Evolutionary conservation across 2,113 vertebrate species (phyloP).

Genomic region (Rhipidura dahli): DNA sequence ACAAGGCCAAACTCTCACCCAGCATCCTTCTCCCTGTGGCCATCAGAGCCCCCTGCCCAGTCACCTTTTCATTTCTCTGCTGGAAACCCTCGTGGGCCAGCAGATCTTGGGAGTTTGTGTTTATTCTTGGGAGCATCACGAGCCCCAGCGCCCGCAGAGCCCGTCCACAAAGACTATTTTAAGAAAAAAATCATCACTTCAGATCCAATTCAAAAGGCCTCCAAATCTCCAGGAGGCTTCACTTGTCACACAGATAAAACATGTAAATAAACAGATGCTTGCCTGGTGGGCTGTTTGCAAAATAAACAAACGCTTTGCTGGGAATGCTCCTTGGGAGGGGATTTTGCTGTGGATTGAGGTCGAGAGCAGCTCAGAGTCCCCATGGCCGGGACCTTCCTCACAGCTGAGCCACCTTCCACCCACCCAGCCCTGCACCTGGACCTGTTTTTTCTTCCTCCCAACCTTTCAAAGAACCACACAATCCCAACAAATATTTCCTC

Average conservation of each 20-base stretch:
- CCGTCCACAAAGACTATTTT: background rate
- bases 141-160: background rate
- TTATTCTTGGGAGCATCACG: background rate
- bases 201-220: background rate
- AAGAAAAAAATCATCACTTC: background rate
- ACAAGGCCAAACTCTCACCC: background rate
- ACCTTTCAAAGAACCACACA: background rate
- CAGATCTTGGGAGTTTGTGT: background rate
- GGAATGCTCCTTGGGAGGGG: background rate
- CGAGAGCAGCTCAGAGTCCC: background rate
- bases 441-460: constrained; percentile 15
- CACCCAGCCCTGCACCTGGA: background rate
- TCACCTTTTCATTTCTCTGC: background rate
- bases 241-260: constrained; percentile 18
- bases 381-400: background rate
- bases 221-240: background rate
- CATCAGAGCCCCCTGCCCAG: background rate
- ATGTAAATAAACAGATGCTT: constrained; percentile 41
- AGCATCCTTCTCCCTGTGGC: background rate
- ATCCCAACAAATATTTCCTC: constrained; percentile 31
- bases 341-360: background rate
- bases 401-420: background rate
- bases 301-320: background rate
- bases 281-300: background rate
- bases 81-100: background rate